Evolutionary conservation across 2,797 vertebrate genomes (phyloP).

Genomic region (Diplodus sargus): DNA sequence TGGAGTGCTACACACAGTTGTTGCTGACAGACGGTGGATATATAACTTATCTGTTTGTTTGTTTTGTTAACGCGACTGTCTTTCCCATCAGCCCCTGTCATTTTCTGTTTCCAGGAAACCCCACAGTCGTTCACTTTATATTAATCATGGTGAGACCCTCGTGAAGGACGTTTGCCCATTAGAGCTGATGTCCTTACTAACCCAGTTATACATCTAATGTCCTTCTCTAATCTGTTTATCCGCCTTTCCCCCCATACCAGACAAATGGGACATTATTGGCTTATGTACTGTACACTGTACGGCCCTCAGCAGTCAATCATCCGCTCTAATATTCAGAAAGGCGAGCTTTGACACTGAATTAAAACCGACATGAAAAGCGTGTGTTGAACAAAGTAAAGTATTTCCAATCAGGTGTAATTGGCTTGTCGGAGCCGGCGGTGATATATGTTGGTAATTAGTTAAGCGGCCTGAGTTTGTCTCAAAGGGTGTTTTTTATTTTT

Average conservation of each 20-base stretch:
- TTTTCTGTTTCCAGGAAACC: slow-evolving; percentile 60
- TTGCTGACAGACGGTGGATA: no score
- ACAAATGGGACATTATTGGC: slow-evolving; percentile 98
- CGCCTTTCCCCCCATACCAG: slow-evolving; percentile 90
- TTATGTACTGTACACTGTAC: slow-evolving; percentile 84
- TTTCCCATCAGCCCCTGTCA: slow-evolving; percentile 55
- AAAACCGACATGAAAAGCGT: slow-evolving; percentile 97
- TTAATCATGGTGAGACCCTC: slow-evolving; percentile 79
- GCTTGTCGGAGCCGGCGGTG: slow-evolving; percentile 96
- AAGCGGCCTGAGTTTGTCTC: slow-evolving; percentile 90
- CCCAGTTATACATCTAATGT: slow-evolving; percentile 89
- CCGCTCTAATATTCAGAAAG: slow-evolving; percentile 92
- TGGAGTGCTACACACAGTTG: neutral
- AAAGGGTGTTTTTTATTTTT: slow-evolving; percentile 86
- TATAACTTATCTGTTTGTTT: neutral
- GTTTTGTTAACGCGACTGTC: slow-evolving; percentile 18
- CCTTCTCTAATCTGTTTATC: slow-evolving; percentile 78
- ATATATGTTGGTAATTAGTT: slow-evolving; percentile 98
- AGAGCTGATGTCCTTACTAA: slow-evolving; percentile 99
- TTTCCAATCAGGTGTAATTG: slow-evolving; percentile 99
- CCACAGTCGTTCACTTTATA: slow-evolving; percentile 41
- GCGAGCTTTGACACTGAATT: slow-evolving; percentile 96
- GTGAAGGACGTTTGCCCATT: slow-evolving; percentile 96
- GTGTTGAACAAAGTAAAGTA: slow-evolving; percentile 99
- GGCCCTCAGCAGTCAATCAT: slow-evolving; percentile 93